Conservation (phyloP, 2,888 invertebrate genomes). For the Agrochola lota region DNA sequence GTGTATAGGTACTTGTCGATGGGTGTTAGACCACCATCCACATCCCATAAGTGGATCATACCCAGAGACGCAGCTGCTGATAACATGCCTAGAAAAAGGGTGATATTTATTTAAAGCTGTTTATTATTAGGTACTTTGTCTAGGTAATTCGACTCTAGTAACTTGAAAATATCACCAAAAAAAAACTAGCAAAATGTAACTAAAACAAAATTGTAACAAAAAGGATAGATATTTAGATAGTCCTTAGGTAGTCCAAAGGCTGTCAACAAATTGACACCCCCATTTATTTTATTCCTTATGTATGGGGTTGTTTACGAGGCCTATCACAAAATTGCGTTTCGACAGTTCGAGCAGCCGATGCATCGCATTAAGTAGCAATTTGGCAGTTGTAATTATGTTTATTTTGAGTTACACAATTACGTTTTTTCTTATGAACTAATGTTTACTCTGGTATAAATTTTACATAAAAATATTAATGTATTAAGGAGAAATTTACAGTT, state of each 20-base stretch:
- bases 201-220: not conserved
- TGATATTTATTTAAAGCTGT: not conserved
- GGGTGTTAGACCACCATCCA: constrained; percentile 99
- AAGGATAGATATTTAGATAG: not conserved
- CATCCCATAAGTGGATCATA: constrained; percentile 99
- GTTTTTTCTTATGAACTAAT: no score
- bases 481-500: no score
- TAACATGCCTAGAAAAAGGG: constrained; percentile 93
- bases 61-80: constrained; percentile 99
- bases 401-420: no score
- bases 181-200: not conserved
- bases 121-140: not conserved
- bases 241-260: not conserved
- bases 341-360: no score
- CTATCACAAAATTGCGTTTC: no score
- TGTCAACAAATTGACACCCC: not conserved
- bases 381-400: no score
- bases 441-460: no score
- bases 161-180: not conserved
- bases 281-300: not conserved
- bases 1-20: constrained; percentile 99
- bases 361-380: no score
- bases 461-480: no score
- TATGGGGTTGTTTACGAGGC: no score
- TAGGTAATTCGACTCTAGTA: not conserved